Evolutionary conservation across 2,888 invertebrate species (phyloP).

Genomic region (Automeris io): DNA sequence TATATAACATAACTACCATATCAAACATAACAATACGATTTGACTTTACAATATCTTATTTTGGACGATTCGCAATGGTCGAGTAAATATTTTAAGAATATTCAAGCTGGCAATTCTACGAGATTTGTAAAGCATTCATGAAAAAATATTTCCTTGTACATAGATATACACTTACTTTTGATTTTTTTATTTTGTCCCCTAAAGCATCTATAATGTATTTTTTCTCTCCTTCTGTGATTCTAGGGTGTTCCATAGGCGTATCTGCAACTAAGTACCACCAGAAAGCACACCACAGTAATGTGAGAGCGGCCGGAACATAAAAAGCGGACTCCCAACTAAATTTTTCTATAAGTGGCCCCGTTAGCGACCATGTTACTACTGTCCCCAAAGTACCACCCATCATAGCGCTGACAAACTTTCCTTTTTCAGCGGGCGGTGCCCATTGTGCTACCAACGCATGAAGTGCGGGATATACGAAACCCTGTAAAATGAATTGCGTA

Average conservation of each 20-base stretch:
- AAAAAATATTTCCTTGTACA: slow-evolving; percentile 11
- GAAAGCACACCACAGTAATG: slow-evolving; percentile 71
- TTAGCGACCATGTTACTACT: slow-evolving; percentile 81
- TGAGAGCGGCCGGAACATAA: slow-evolving; percentile 78
- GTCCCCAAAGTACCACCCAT: slow-evolving; percentile 86
- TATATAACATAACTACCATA: neutral
- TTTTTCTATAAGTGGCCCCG: slow-evolving; percentile 79
- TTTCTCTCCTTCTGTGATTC: slow-evolving; percentile 79
- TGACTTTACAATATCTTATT: slow-evolving; percentile 8
- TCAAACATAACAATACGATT: neutral
- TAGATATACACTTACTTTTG: slow-evolving; percentile 65
- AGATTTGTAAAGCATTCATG: slow-evolving; percentile 17
- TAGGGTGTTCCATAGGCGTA: slow-evolving; percentile 78
- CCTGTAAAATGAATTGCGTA: too few species aligned
- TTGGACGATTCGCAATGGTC: slow-evolving; percentile 1
- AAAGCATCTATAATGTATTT: slow-evolving; percentile 79
- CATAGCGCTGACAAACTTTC: slow-evolving; percentile 83
- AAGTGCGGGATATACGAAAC: slow-evolving; percentile 79
- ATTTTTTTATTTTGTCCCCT: slow-evolving; percentile 73
- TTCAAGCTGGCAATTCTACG: slow-evolving; percentile 24
- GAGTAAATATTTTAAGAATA: slow-evolving; percentile 9
- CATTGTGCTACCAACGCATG: slow-evolving; percentile 82
- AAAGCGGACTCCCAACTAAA: slow-evolving; percentile 83
- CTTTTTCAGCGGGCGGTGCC: slow-evolving; percentile 85
- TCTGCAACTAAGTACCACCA: slow-evolving; percentile 82